Evolutionary conservation across 2,797 vertebrate species (phyloP).

Genomic region (Ceyx erithaca): DNA sequence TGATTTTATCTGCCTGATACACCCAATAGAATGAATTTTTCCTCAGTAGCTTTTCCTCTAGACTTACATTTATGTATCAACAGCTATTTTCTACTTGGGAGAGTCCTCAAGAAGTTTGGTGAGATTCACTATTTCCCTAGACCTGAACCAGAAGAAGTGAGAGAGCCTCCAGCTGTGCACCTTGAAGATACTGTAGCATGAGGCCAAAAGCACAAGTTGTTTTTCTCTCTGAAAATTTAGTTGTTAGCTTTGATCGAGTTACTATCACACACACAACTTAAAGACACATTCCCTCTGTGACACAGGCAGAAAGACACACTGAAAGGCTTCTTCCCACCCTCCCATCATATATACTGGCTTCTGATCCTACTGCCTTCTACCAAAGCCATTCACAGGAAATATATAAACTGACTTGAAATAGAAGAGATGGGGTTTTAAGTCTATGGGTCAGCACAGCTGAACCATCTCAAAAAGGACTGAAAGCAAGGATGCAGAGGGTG

Average conservation of each 20-base stretch:
- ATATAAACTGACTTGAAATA: background rate
- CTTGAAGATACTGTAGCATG: background rate
- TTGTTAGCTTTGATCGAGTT: background rate
- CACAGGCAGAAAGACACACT: background rate
- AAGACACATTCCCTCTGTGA: background rate
- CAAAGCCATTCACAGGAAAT: background rate
- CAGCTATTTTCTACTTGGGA: background rate
- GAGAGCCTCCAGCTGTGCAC: background rate
- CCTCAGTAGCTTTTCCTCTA: background rate
- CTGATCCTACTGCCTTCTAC: background rate
- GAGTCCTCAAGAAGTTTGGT: background rate
- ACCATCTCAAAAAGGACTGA: background rate
- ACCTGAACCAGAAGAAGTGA: background rate
- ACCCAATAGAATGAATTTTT: background rate
- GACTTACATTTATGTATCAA: background rate
- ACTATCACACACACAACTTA: background rate
- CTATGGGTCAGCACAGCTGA: background rate
- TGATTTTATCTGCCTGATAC: background rate
- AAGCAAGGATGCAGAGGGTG: background rate
- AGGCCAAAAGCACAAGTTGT: background rate
- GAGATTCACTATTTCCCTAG: background rate
- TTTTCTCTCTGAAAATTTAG: background rate
- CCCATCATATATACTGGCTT: background rate
- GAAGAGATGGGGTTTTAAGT: background rate
- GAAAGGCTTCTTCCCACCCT: background rate